Conservation (phyloP, 2,113 vertebrate species). For the Nycticorax nycticorax region DNA sequence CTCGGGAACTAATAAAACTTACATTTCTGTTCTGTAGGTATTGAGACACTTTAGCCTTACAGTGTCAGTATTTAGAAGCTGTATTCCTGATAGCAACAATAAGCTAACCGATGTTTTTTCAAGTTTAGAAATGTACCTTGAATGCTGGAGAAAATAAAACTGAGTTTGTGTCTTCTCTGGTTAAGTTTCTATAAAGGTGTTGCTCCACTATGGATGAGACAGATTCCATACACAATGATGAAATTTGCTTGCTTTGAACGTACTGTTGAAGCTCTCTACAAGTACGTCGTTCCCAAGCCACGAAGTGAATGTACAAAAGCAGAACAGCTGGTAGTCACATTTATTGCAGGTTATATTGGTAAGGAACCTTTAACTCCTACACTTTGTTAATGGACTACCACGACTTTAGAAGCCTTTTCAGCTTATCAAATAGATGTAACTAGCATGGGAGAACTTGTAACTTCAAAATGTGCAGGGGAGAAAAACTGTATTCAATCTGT, state of each 20-base stretch:
- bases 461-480: not conserved
- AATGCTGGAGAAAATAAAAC: not conserved
- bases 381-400: not conserved
- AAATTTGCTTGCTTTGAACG: slow-evolving; percentile 99
- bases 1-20: not conserved
- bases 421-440: not conserved
- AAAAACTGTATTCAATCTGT: not conserved
- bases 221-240: slow-evolving; percentile 99
- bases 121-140: not conserved
- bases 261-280: slow-evolving; percentile 95
- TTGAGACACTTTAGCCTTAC: not conserved
- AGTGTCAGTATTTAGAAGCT: not conserved
- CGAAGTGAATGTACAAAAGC: slow-evolving; percentile 90
- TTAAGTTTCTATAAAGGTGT: slow-evolving; percentile 97
- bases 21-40: not conserved
- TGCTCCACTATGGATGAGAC: slow-evolving; percentile 97
- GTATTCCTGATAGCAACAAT: not conserved
- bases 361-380: slow-evolving; percentile 57
- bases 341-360: slow-evolving; percentile 97
- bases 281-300: slow-evolving; percentile 93
- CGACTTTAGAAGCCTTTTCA: not conserved
- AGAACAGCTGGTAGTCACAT: slow-evolving; percentile 95
- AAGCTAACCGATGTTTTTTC: not conserved
- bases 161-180: not conserved
- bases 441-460: not conserved